Conservation (phyloP, 2,113 vertebrate genomes). For the Oreochromis spilurus region DNA sequence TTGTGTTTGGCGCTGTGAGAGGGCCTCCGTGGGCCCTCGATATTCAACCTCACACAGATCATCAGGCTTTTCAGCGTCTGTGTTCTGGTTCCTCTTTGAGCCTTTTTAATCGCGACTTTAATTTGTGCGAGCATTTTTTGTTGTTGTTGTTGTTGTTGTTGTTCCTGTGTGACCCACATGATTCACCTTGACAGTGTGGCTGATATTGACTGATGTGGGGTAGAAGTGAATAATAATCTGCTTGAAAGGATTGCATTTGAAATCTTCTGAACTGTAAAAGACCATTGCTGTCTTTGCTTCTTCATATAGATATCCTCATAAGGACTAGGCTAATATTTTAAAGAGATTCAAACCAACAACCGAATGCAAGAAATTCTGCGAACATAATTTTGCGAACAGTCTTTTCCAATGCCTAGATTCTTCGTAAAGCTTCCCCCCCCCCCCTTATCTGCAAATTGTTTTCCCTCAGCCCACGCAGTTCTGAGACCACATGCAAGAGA, state of each 20-base stretch:
- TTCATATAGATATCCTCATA: neutral
- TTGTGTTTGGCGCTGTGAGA: constrained; percentile 58
- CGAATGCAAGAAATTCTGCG: neutral
- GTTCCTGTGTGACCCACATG: constrained; percentile 40
- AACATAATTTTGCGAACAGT: neutral
- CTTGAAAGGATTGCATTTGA: neutral
- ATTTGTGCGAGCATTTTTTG: constrained; percentile 25
- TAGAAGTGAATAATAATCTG: neutral
- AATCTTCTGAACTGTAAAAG: neutral
- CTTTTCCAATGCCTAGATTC: constrained; percentile 1
- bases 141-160: neutral
- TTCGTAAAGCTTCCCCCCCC: neutral
- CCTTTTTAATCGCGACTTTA: constrained; percentile 18
- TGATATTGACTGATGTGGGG: constrained; percentile 18
- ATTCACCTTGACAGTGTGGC: constrained; percentile 27
- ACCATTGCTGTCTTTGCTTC: neutral
- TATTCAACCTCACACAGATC: constrained; percentile 31
- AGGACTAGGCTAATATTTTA: neutral
- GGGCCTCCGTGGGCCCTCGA: constrained; percentile 45
- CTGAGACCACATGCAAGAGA: constrained; percentile 48
- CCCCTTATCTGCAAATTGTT: constrained; percentile 46
- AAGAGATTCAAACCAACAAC: neutral
- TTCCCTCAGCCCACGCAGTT: constrained; percentile 36
- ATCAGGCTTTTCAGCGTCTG: neutral
- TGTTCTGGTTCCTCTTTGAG: constrained; percentile 25